Evolutionary conservation across 2,888 invertebrate species (phyloP), one percentile per base, ranked within the genome.

Genomic region (Hydrotaea cyrtoneurina): DNA sequence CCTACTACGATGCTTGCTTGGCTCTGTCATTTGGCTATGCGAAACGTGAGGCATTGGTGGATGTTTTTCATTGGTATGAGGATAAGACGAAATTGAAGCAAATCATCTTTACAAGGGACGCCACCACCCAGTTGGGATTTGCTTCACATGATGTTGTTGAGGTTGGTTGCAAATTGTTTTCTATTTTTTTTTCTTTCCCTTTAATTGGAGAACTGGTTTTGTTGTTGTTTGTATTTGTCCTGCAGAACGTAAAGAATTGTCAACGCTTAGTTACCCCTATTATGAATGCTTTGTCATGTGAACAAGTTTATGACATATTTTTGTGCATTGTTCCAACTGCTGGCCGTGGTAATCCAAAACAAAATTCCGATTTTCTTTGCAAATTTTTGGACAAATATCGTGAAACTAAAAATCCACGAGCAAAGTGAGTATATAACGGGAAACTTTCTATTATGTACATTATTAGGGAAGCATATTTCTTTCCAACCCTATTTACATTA

Each of bases 1-100:
- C 72, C 8, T 92, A 90, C 83, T 82, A 89, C n/a, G 91, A 92
- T 46, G 91, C 91, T 1, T 86, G 90, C 8, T 77, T 91, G 10
- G 88, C 91, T 4, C 31, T 92, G 31, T 90, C 92, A 2, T 90
- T 91, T 82, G 90, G 91, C 8, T 92, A 90, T 66, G 91, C 86
- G 57, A 90, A 89, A 75, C 86, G 86, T 73, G 91, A 92, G 76
- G 80, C 83, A 39, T 76, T 87, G 39, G 88, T 85, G 17, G 88
- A 86, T 23, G 89, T 92, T 8, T 89, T 88, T 19, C 86, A 88
- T 31, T 92, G 89, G 89, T 81, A 82, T 17, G 87, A 88, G 8
- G 87, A 87, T 8, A 87, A 82, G 50, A 82, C 78, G 10, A 85
- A 80, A 66, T 74, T 92, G 2, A 59, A 74, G n/a, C 10, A 55